Evolutionary conservation across 1,140 invertebrate species (phyloP).

Genomic region (Drosophila baimaii): DNA sequence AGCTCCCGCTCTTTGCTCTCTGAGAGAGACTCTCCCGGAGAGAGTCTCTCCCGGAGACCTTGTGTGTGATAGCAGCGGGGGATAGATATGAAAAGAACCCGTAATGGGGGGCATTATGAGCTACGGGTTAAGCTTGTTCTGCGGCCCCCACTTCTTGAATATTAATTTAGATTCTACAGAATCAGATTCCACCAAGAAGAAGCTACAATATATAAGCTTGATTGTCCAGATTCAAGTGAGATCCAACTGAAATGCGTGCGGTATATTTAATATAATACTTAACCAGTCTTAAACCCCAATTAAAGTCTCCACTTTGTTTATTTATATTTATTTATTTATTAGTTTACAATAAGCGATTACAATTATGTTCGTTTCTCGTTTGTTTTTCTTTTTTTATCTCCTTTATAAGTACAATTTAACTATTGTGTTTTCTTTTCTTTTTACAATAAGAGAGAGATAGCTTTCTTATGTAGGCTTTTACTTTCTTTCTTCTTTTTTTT

Average conservation of each 20-base stretch:
- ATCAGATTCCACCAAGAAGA: conserved; percentile 54
- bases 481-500: conserved; percentile 40
- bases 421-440: conserved; percentile 76
- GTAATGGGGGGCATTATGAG: conserved; percentile 31
- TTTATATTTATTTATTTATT: conserved; percentile 84
- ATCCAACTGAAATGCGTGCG: conserved; percentile 34
- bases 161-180: conserved; percentile 54
- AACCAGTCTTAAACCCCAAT: background rate
- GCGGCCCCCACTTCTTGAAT: conserved; percentile 38
- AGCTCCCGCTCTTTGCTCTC: conserved; percentile 6
- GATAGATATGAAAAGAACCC: conserved; percentile 43
- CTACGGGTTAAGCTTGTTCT: conserved; percentile 46
- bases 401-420: conserved; percentile 83
- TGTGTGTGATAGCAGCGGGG: conserved; percentile 55
- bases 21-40: conserved; percentile 3
- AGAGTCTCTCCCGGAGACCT: background rate
- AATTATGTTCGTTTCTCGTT: conserved; percentile 69
- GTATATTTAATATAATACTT: conserved; percentile 29
- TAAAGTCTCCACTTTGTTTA: conserved; percentile 47
- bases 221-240: conserved; percentile 20
- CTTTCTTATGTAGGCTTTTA: conserved; percentile 10
- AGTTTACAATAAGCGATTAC: conserved; percentile 84
- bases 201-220: conserved; percentile 41
- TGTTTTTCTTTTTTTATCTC: conserved; percentile 56
- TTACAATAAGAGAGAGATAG: conserved; percentile 59